phyloP scores from a whole-genome alignment of 2,797 vertebrate species.

The Myotis pilosus region DNA sequence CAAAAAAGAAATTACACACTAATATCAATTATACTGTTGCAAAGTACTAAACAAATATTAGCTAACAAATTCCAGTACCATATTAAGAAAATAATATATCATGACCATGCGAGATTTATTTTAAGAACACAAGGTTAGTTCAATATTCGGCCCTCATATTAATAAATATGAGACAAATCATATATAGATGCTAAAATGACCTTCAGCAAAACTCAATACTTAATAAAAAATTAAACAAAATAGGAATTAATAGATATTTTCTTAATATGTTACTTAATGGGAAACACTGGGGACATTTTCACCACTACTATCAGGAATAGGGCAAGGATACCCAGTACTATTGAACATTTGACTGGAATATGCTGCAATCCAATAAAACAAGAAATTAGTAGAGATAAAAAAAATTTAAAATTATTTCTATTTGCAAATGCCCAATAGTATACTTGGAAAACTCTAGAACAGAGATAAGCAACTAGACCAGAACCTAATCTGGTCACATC shows the following conservation, averaged over 20 bases:
- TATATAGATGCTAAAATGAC: background rate
- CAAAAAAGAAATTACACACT: background rate
- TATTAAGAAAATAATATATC: background rate
- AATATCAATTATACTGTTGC: background rate
- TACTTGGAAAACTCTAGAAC: background rate
- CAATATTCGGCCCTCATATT: background rate
- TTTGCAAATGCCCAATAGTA: background rate
- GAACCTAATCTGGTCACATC: background rate
- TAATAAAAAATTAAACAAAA: conserved; percentile 8
- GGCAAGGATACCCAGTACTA: background rate
- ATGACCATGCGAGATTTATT: background rate
- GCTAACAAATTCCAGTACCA: background rate
- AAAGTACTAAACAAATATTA: background rate
- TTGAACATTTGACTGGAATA: background rate
- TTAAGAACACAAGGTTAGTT: background rate
- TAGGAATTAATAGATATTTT: background rate
- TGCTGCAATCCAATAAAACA: background rate
- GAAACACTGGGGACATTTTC: background rate
- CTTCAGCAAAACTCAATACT: background rate
- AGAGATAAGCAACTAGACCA: background rate
- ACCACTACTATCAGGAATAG: background rate
- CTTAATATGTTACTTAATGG: background rate
- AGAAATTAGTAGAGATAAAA: background rate
- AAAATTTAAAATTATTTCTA: background rate
- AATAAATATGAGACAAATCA: background rate